Conservation (phyloP, 2,888 invertebrate species). For the Leptodirus hochenwartii region DNA sequence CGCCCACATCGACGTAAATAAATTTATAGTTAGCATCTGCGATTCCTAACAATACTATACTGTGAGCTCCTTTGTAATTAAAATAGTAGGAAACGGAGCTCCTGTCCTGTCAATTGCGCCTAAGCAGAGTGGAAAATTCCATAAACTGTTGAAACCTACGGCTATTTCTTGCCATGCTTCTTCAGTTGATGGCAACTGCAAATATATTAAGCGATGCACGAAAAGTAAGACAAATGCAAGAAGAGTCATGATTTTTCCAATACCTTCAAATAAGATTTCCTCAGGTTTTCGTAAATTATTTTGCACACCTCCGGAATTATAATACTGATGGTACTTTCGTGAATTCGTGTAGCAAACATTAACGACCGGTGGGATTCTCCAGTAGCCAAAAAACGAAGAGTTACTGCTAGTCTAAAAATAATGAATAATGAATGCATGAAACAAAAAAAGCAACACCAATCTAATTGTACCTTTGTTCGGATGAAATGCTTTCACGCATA, state of each 20-base stretch:
- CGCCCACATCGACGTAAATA: conserved; percentile 13
- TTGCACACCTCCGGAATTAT: conserved; percentile 6
- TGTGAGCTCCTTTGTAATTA: conserved; percentile 14
- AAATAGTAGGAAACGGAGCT: conserved; percentile 12
- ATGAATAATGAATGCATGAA: too few relatives aligned
- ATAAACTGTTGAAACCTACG: neutral
- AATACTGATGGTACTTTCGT: conserved; percentile 5
- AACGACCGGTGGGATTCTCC: conserved; percentile 6
- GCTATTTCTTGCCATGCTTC: conserved; percentile 4
- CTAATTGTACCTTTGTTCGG: too few relatives aligned
- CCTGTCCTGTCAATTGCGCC: conserved; percentile 13
- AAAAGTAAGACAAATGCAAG: too few relatives aligned
- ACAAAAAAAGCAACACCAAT: too few relatives aligned
- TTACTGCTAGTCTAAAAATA: too few relatives aligned
- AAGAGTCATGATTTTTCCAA: too few relatives aligned
- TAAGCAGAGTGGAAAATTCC: neutral
- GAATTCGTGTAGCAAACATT: conserved; percentile 6
- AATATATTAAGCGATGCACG: too few relatives aligned
- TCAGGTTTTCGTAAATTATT: conserved; percentile 5
- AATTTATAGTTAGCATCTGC: conserved; percentile 15
- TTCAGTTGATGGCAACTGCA: conserved; percentile 5
- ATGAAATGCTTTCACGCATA: too few relatives aligned
- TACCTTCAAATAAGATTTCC: too few relatives aligned
- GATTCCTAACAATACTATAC: conserved; percentile 14
- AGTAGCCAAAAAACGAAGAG: too few relatives aligned